Base-by-base conservation (phyloP, 2,797 vertebrate species). In the Cygnus olor region DNA sequence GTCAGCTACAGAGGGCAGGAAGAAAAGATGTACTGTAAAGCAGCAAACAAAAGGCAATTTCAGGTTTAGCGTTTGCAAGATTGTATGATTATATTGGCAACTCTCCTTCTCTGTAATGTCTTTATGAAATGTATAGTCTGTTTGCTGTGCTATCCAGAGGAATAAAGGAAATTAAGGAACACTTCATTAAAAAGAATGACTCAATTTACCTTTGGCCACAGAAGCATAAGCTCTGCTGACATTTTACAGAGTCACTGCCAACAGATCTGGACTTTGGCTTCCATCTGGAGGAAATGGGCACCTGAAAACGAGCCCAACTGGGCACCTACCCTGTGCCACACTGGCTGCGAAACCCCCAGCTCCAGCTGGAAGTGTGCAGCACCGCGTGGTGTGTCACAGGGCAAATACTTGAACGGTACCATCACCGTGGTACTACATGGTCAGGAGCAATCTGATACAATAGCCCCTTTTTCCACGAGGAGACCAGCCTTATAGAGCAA, bases 191-290 rank as follows among this genome's bases (percentile, higher is more conserved):
- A 66, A 91, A 74, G 76, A 80, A 79, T 95, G 90, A 95, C 54
- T 77, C 76, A 79, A 49, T 79, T 87, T 93, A 93, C 93, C 90
- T 96, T 96, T 95, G 94, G 56, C 85, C 93, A 6, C 42, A 54
- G 65, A 80, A 78, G 34, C 54, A 13, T 38, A 76, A 74, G 21
- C 18, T 82, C 53, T 90, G 24, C 72, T 10, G 22, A 73, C 25
- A 64, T 88, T 87, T 69, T 89, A 70, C 34, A 56, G 69, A 88
- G 65, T 76, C 56, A 32, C 80, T 88, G 95, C 93, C 88, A 93
- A 64, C 79, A 84, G 70, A 92, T 72, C 70, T 95, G 96, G 95
- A 96, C 96, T 97, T 96, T 94, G 91, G 58, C 88, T 96, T 73
- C 80, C 21, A 34, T 56, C 63, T 96, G 16, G 85, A 83, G 84